Conservation (phyloP, 2,888 invertebrate genomes). For the Saturnia japonica region DNA sequence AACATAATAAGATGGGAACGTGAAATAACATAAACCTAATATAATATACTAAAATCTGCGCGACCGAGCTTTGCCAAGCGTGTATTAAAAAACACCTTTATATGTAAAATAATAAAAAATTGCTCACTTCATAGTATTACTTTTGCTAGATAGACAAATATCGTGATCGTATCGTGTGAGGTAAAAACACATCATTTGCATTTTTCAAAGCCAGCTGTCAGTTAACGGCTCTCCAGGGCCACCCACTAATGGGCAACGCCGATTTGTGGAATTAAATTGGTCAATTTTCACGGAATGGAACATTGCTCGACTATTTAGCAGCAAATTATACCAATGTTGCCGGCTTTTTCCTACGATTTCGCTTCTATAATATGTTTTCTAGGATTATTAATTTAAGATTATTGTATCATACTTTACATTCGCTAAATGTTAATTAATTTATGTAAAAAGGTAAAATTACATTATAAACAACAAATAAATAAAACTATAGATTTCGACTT, state of each 20-base stretch:
- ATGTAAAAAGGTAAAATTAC: too few species aligned
- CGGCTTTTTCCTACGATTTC: neutral
- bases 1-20: too few species aligned
- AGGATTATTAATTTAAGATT: neutral
- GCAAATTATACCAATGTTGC: slow-evolving; percentile 5
- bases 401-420: neutral
- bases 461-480: too few species aligned
- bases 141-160: too few species aligned
- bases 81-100: too few species aligned
- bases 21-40: too few species aligned
- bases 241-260: slow-evolving; percentile 33
- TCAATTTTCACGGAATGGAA: slow-evolving; percentile 27
- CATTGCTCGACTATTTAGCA: slow-evolving; percentile 7
- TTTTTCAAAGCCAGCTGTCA: slow-evolving; percentile 38
- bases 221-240: slow-evolving; percentile 29
- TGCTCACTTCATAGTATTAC: too few species aligned
- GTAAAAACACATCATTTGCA: slow-evolving; percentile 26
- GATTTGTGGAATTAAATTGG: slow-evolving; percentile 36
- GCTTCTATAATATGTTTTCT: neutral
- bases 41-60: too few species aligned
- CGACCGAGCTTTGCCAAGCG: too few species aligned
- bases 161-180: neutral
- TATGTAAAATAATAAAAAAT: too few species aligned
- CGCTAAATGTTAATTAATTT: neutral
- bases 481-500: too few species aligned